Conservation (phyloP, 2,113 vertebrate species). For the Campylorhamphus procurvoides region DNA sequence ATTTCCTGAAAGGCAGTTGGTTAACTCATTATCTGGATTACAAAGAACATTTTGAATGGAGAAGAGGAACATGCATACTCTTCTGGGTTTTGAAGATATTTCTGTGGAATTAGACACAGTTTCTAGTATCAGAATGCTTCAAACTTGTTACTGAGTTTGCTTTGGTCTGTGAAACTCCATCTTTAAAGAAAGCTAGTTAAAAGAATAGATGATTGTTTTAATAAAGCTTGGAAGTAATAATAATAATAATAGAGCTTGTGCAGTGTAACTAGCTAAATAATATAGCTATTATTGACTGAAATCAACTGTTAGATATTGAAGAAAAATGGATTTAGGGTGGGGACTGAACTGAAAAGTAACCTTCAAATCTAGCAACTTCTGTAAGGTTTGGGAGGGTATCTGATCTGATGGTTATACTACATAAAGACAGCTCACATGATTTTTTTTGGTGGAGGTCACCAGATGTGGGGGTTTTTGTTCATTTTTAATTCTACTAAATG, state of each 20-base stretch:
- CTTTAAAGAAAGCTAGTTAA: background rate
- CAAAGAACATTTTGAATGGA: background rate
- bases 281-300: background rate
- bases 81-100: background rate
- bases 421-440: background rate
- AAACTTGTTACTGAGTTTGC: background rate
- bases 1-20: constrained; percentile 17
- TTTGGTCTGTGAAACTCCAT: background rate
- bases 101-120: background rate
- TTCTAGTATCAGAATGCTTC: background rate
- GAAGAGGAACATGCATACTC: background rate
- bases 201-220: background rate
- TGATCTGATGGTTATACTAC: background rate
- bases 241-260: background rate
- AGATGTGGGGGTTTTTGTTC: background rate
- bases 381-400: background rate
- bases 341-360: background rate
- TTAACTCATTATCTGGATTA: constrained; percentile 4
- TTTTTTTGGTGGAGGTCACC: background rate
- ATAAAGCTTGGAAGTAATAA: background rate
- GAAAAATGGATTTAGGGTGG: background rate
- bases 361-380: constrained; percentile 8
- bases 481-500: constrained; percentile 20
- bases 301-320: background rate
- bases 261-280: background rate